phyloP scores from a whole-genome alignment of 2,113 vertebrate species.

The Eleginops maclovinus region DNA sequence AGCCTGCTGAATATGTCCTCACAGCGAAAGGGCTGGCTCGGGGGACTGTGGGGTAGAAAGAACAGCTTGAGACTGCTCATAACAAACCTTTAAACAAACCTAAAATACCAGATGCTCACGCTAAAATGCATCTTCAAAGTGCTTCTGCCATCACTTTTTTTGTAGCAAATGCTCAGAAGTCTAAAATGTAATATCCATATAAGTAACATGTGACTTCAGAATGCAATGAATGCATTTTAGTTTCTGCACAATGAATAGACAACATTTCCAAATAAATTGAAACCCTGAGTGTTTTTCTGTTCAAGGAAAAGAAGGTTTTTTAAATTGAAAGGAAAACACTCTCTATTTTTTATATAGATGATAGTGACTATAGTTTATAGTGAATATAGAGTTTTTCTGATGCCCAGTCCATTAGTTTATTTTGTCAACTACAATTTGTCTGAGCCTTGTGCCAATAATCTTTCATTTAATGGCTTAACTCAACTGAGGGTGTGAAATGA shows the following conservation, averaged over 20 bases:
- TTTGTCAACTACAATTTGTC: slow-evolving; percentile 28
- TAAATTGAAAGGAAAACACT: slow-evolving; percentile 1
- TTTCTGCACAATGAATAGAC: slow-evolving; percentile 18
- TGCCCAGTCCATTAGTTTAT: slow-evolving; percentile 5
- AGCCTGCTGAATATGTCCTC: slow-evolving; percentile 55
- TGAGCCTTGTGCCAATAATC: slow-evolving; percentile 39
- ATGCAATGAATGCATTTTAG: slow-evolving; percentile 18
- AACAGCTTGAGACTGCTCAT: slow-evolving; percentile 65
- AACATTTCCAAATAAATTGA: slow-evolving; percentile 20
- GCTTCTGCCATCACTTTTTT: slow-evolving; percentile 34
- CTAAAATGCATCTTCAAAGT: slow-evolving; percentile 51
- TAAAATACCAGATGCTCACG: slow-evolving; percentile 55
- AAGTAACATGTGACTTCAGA: slow-evolving; percentile 38
- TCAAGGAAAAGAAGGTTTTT: slow-evolving; percentile 21
- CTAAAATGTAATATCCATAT: slow-evolving; percentile 42
- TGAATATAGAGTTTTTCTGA: too few species aligned
- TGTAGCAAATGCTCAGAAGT: slow-evolving; percentile 35
- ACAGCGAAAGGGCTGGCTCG: slow-evolving; percentile 42
- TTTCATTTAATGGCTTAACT: slow-evolving; percentile 39
- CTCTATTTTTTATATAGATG: slow-evolving; percentile 7
- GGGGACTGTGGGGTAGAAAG: slow-evolving; percentile 41
- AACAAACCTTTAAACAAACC: slow-evolving; percentile 67
- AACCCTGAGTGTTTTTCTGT: slow-evolving; percentile 17
- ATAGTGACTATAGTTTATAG: slow-evolving; percentile 1
- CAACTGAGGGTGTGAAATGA: slow-evolving; percentile 9